Base-by-base conservation (phyloP, 2,797 vertebrate species). In the Leptatherina wallacei region DNA sequence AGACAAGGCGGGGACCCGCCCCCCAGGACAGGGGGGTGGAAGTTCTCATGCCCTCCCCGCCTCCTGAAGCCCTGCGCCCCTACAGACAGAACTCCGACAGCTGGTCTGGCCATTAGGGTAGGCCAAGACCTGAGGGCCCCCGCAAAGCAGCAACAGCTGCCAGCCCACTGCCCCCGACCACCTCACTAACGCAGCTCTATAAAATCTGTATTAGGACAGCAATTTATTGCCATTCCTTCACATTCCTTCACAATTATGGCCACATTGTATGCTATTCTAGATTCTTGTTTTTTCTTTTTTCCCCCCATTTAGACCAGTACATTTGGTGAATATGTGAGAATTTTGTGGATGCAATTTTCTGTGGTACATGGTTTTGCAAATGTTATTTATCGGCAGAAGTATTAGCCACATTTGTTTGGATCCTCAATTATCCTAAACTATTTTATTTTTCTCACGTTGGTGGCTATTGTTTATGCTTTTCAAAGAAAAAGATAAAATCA, bases 41-140 rank as follows among this genome's bases (percentile, higher is more conserved):
- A 91, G 94, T 95, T 95, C 95, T 95, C 95, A 95, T 95, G 95
- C 94, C 94, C 94, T 95, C 93, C 94, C 94, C 92, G 91, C 93
- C 92, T 94, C 89, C 88, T 77, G 73, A 89, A 92, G 89, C 91
- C 93, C 91, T 61, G 79, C 85, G 86, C 91, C 92, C 90, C 92
- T 91, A 93, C 91, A 94, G 93, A 94, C 93, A 90, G 92, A 91
- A 94, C 91, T 94, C 83, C 88, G 94, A 95, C 95, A 95, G 94
- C 95, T 95, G 95, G 93, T 95, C 93, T 84, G 89, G 93, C 93
- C 93, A 95, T 95, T 94, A 95, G 91, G 88, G 75, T 93, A 91
- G 90, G 91, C 91, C 87, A 80, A 83, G 94, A 94, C 93, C 93
- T 65, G 87, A 90, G 91, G 92, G 92, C 92, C 93, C 92, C 93